Conservation (phyloP, 2,888 invertebrate species). For the Deilephila elpenor region DNA sequence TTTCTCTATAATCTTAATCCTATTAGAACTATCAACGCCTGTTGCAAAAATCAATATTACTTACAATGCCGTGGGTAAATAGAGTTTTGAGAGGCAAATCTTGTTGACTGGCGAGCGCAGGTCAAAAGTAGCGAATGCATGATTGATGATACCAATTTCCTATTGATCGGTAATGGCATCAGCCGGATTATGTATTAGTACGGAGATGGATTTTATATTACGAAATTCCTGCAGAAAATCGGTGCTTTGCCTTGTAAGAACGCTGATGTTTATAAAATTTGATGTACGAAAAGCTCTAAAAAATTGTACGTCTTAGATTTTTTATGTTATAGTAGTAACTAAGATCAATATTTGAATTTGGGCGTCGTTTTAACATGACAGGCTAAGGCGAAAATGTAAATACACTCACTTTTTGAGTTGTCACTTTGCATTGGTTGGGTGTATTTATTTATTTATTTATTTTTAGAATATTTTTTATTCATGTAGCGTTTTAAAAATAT, state of each 20-base stretch:
- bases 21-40: conserved; percentile 17
- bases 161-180: conserved; percentile 58
- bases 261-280: too few species aligned
- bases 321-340: too few species aligned
- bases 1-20: conserved; percentile 10
- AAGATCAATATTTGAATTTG: too few species aligned
- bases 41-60: conserved; percentile 4
- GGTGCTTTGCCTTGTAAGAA: neutral
- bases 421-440: too few species aligned
- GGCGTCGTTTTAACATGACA: too few species aligned
- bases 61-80: neutral
- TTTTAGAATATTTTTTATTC: too few species aligned
- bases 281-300: neutral
- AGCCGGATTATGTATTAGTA: conserved; percentile 53
- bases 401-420: too few species aligned
- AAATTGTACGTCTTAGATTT: neutral
- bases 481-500: too few species aligned
- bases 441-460: too few species aligned
- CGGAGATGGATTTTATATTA: conserved; percentile 42
- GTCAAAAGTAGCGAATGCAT: conserved; percentile 62
- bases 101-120: conserved; percentile 46
- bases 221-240: neutral
- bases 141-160: conserved; percentile 75
- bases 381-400: too few species aligned
- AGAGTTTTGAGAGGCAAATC: neutral